Evolutionary conservation across 2,888 invertebrate genomes (phyloP).

Genomic region (Neocrepidodera transversa): DNA sequence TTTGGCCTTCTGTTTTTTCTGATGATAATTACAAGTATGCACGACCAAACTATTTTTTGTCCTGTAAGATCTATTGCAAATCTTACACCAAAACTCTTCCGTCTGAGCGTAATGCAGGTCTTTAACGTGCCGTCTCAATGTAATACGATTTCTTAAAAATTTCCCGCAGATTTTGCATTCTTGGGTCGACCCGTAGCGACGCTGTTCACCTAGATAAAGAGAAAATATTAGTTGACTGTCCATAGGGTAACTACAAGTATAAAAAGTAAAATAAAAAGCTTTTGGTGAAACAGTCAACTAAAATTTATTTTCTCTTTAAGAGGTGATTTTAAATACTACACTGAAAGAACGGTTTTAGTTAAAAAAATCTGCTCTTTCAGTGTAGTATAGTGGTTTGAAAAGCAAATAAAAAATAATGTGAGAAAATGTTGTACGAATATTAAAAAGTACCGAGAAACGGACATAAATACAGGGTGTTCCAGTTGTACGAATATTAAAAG

Average conservation of each 20-base stretch:
- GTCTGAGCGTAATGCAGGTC: slow-evolving; percentile 52
- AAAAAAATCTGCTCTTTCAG: too few species aligned
- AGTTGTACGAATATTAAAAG: too few species aligned
- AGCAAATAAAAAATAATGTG: slow-evolving; percentile 9
- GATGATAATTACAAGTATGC: slow-evolving; percentile 54
- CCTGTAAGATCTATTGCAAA: slow-evolving; percentile 52
- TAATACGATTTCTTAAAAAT: slow-evolving; percentile 51
- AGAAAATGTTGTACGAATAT: too few species aligned
- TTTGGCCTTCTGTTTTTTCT: slow-evolving; percentile 42
- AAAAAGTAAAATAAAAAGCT: slow-evolving; percentile 41
- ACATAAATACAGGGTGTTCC: too few species aligned
- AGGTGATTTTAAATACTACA: not conserved
- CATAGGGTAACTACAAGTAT: slow-evolving; percentile 27
- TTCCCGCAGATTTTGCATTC: slow-evolving; percentile 54
- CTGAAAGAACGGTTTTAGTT: too few species aligned
- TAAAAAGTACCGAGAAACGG: too few species aligned
- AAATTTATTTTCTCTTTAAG: slow-evolving; percentile 47
- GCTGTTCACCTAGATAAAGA: slow-evolving; percentile 45
- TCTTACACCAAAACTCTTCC: slow-evolving; percentile 51
- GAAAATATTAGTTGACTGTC: slow-evolving; percentile 47
- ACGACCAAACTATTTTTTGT: slow-evolving; percentile 55
- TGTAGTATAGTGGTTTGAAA: not conserved
- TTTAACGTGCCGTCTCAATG: slow-evolving; percentile 51
- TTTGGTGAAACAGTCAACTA: slow-evolving; percentile 47
- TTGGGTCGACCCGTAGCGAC: slow-evolving; percentile 37